Evolutionary conservation across 2,888 invertebrate genomes (phyloP).

Genomic region (Idaea dimidiata): DNA sequence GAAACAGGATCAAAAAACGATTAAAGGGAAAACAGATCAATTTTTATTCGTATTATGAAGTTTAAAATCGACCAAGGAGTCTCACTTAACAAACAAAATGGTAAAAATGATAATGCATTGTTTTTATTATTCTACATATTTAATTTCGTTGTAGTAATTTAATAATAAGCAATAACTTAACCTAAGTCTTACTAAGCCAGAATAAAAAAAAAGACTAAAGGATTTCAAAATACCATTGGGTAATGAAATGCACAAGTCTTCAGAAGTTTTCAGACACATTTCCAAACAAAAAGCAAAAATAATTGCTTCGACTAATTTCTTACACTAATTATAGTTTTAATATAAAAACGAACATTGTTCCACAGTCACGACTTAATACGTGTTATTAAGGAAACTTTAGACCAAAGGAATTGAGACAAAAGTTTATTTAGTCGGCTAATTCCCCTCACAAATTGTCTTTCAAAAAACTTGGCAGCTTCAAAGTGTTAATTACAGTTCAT

Average conservation of each 20-base stretch:
- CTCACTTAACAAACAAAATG: no score
- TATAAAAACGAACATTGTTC: neutral
- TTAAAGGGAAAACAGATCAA: no score
- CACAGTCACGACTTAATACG: neutral
- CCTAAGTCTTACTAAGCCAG: neutral
- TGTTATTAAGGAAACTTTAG: neutral
- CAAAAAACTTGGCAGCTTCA: neutral
- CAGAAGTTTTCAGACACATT: neutral
- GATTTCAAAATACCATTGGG: neutral
- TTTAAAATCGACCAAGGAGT: no score
- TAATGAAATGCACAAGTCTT: neutral
- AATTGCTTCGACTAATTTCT: neutral
- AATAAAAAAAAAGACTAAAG: neutral
- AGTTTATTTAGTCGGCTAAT: neutral
- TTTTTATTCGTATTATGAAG: no score
- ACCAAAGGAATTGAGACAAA: neutral
- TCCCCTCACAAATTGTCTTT: neutral
- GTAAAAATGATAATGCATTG: no score
- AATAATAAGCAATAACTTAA: neutral
- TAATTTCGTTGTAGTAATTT: no score
- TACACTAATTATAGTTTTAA: neutral
- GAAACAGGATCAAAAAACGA: no score
- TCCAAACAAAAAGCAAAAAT: neutral
- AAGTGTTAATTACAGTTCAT: constrained; percentile 4
- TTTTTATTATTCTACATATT: no score